Percentiles rank a stretch among this genome's conserved stretches.
phyloP scores from a whole-genome alignment of 1,140 invertebrate genomes.

The Atta texana region DNA sequence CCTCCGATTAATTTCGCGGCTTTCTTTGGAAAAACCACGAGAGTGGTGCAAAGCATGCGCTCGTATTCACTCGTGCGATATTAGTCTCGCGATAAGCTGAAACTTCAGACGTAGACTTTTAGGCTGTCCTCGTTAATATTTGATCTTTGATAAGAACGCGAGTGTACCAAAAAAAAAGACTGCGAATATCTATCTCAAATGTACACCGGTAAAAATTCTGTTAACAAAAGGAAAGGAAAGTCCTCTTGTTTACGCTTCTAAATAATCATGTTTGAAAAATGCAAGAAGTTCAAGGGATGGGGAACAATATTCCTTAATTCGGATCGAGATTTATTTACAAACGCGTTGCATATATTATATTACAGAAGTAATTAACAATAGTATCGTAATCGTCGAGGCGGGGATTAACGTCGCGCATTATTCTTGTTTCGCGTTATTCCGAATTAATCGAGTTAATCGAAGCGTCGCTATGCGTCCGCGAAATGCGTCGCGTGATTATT shows the following conservation, averaged over 20 bases:
- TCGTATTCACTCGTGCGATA: constrained; percentile 33
- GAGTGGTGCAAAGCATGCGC: neutral
- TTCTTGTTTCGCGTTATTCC: neutral
- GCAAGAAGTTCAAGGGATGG: neutral
- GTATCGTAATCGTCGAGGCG: constrained; percentile 56
- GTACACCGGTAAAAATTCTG: neutral
- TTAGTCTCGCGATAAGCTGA: constrained; percentile 35
- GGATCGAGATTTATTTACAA: constrained; percentile 80
- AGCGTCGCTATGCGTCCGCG: constrained; percentile 35
- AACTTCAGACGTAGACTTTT: constrained; percentile 8
- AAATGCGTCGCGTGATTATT: constrained; percentile 17
- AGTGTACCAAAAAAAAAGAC: neutral
- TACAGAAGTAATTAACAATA: constrained; percentile 80
- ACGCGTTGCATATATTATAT: constrained; percentile 75
- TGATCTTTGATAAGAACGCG: neutral
- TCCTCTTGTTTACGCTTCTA: neutral
- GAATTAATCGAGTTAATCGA: constrained; percentile 47
- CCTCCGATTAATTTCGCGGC: constrained; percentile 67
- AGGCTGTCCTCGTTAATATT: constrained; percentile 31
- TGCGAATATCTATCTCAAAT: constrained; percentile 10
- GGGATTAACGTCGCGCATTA: constrained; percentile 28
- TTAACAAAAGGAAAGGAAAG: neutral
- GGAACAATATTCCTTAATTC: constrained; percentile 41
- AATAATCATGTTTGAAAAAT: neutral
- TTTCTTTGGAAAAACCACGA: constrained; percentile 33